phyloP scores from a whole-genome alignment of 2,888 invertebrate species.

The Cantharis lateralis region DNA sequence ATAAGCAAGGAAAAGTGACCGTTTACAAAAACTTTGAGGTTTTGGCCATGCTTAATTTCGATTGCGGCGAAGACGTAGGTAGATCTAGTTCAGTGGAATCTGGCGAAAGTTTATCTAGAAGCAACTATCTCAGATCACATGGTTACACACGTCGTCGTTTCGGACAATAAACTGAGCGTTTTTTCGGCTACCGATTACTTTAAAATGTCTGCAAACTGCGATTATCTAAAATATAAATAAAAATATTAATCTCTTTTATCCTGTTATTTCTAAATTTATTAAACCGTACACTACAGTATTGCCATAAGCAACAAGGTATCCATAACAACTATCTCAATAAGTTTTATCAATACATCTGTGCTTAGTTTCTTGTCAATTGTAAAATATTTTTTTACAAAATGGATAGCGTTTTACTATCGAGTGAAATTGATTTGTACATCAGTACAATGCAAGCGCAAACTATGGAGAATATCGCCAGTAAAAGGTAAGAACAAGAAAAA shows the following conservation, averaged over 20 bases:
- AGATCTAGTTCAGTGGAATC: no score
- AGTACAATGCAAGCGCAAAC: conserved; percentile 70
- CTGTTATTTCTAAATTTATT: not conserved
- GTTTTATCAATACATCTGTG: not conserved
- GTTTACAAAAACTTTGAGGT: no score
- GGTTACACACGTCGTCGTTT: no score
- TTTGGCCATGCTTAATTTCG: no score
- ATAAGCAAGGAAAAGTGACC: no score
- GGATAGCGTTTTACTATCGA: conserved; percentile 63
- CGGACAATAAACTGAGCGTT: no score
- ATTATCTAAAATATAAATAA: not conserved
- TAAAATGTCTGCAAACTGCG: not conserved
- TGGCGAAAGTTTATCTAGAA: no score
- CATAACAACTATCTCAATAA: not conserved
- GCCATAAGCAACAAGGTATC: not conserved
- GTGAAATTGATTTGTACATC: conserved; percentile 76
- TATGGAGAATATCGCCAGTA: conserved; percentile 67
- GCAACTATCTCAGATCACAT: no score
- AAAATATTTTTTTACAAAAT: conserved; percentile 47
- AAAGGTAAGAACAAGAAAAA: conserved; percentile 1
- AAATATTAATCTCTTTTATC: not conserved
- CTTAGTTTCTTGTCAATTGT: not conserved
- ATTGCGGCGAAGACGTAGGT: no score
- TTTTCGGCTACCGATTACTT: no score
- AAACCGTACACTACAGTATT: no score